phyloP scores from a whole-genome alignment of 2,888 invertebrate genomes.

The Limnephilus lunatus region DNA sequence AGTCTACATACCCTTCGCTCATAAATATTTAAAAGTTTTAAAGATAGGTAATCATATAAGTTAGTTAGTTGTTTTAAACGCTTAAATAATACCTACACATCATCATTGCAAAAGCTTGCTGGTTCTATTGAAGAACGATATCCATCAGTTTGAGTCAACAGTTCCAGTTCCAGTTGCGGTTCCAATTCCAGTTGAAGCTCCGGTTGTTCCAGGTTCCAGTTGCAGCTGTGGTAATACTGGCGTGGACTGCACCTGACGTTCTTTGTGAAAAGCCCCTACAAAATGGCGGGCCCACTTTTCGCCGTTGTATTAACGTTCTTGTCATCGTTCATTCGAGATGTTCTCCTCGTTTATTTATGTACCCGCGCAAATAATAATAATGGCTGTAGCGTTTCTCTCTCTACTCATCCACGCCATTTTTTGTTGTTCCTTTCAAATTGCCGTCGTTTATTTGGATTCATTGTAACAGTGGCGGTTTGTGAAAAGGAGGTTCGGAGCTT shows the following conservation, averaged over 20 bases:
- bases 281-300: constrained; percentile 48
- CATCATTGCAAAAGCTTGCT: background rate
- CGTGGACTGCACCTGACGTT: constrained; percentile 46
- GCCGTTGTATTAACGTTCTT: constrained; percentile 49
- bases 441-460: constrained; percentile 54
- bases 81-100: background rate
- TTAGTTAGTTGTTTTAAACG: background rate
- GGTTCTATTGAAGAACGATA: background rate
- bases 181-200: background rate
- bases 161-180: background rate
- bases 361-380: constrained; percentile 54
- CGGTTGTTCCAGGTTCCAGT: background rate
- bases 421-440: constrained; percentile 53
- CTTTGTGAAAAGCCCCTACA: constrained; percentile 42
- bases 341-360: constrained; percentile 54
- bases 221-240: constrained; percentile 31
- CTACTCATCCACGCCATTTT: constrained; percentile 49
- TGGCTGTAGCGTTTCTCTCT: constrained; percentile 48
- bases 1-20: background rate
- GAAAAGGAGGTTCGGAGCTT: background rate
- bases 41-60: background rate
- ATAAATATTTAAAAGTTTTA: background rate
- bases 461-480: constrained; percentile 48
- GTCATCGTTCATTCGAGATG: constrained; percentile 57
- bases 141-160: background rate